phyloP scores from a whole-genome alignment of 2,888 invertebrate genomes.

The Tanypteryx hageni region DNA sequence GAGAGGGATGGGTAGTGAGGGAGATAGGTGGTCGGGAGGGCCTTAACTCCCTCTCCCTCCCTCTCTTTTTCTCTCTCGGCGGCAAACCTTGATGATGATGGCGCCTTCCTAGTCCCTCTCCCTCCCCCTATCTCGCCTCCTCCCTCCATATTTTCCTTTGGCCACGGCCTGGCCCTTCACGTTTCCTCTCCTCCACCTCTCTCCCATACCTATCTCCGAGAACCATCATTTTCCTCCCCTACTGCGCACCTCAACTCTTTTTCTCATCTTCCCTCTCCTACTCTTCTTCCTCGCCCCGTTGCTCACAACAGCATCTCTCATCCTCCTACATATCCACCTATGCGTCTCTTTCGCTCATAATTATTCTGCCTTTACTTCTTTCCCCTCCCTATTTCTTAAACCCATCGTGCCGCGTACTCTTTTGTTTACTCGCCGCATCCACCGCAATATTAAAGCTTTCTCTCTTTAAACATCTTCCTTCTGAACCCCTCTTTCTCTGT shows the following conservation, averaged over 20 bases:
- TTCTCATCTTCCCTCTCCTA: neutral
- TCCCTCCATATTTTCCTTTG: slow-evolving; percentile 3
- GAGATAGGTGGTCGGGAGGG: neutral
- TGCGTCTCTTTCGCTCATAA: neutral
- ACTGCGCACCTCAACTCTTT: too few relatives aligned
- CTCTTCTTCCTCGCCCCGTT: neutral
- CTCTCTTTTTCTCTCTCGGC: neutral
- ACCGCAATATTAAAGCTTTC: neutral
- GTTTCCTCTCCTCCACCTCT: too few relatives aligned
- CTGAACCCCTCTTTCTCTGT: neutral
- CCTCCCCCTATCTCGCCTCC: too few relatives aligned
- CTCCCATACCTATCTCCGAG: too few relatives aligned
- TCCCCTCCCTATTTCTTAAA: too few relatives aligned
- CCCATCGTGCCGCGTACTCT: neutral
- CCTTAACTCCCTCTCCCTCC: too few relatives aligned
- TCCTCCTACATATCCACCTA: neutral
- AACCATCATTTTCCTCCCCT: neutral
- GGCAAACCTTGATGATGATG: slow-evolving; percentile 12
- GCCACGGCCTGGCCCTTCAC: neutral
- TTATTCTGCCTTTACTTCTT: neutral
- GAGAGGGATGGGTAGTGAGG: too few relatives aligned
- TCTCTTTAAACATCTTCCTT: neutral
- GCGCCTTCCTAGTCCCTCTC: neutral
- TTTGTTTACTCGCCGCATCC: slow-evolving; percentile 11
- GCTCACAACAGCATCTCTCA: neutral